Percentiles rank a stretch among this genome's conserved stretches.
Evolutionary conservation across 2,888 invertebrate genomes (phyloP).

Genomic region (Cheiracanthium punctorium): DNA sequence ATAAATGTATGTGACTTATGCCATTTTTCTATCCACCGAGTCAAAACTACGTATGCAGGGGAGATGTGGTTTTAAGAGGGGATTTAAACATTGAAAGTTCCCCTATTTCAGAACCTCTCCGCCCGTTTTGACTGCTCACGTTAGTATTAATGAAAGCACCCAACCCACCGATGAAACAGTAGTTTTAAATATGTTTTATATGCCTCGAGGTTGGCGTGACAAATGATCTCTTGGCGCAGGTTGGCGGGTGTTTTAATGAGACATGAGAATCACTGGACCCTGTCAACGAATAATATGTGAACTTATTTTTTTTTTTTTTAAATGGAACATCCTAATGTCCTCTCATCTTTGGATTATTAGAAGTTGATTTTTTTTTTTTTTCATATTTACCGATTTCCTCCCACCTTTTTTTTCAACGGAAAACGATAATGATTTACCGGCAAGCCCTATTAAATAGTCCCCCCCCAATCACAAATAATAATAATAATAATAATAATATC

Average conservation of each 20-base stretch:
- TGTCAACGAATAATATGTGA: conserved; percentile 28
- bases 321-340: too few relatives aligned
- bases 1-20: background rate
- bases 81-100: conserved; percentile 13
- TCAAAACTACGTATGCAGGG: background rate
- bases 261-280: conserved; percentile 61
- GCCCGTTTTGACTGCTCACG: conserved; percentile 44
- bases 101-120: conserved; percentile 37
- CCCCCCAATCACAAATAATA: too few relatives aligned
- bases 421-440: too few relatives aligned
- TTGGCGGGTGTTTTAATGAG: conserved; percentile 62
- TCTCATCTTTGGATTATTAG: too few relatives aligned
- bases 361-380: background rate
- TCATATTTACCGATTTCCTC: too few relatives aligned
- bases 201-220: conserved; percentile 64
- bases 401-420: too few relatives aligned
- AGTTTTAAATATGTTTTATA: conserved; percentile 64
- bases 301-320: too few relatives aligned
- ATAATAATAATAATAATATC: too few relatives aligned
- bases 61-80: conserved; percentile 16
- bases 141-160: conserved; percentile 54
- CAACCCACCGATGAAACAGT: conserved; percentile 52
- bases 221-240: conserved; percentile 64
- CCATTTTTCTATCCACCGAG: background rate
- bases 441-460: too few relatives aligned